Percentiles rank a stretch among this genome's conserved stretches.
Evolutionary conservation across 2,113 vertebrate species (phyloP).

Genomic region (Plecturocebus donacophilus): DNA sequence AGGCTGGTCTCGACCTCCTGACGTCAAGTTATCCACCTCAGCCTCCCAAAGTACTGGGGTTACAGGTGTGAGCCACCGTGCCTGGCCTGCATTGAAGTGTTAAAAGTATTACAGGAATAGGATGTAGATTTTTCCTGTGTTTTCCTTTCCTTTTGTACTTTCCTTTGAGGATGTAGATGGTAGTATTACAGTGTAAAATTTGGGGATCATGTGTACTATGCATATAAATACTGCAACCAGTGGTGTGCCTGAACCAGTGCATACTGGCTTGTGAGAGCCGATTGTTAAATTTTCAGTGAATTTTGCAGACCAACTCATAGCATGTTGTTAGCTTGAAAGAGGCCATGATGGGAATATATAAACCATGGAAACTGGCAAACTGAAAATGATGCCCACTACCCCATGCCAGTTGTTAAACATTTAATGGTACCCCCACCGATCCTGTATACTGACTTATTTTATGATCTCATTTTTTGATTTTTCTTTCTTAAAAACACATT

Average conservation of each 20-base stretch:
- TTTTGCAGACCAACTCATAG: not conserved
- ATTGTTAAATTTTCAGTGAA: conserved; percentile 19
- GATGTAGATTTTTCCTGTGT: not conserved
- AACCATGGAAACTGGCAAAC: not conserved
- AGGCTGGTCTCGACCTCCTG: too few relatives aligned
- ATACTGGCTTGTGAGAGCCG: not conserved
- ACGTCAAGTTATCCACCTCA: too few relatives aligned
- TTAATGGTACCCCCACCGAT: not conserved
- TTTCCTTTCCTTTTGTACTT: conserved; percentile 4
- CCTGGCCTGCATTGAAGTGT: not conserved
- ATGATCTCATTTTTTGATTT: conserved; percentile 7
- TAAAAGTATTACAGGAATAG: not conserved
- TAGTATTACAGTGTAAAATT: not conserved
- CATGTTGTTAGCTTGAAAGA: conserved; percentile 15
- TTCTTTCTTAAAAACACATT: not conserved
- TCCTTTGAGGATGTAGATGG: not conserved
- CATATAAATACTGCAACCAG: not conserved
- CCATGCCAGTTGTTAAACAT: not conserved
- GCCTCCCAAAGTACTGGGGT: too few relatives aligned
- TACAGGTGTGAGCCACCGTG: too few relatives aligned
- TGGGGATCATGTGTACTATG: not conserved
- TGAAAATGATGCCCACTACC: not conserved
- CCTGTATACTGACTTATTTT: not conserved
- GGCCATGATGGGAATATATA: not conserved
- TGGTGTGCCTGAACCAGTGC: not conserved